These are phyloP conservation scores for Polylopha cassiicola DNA, from an alignment of 2,888 invertebrate species.

Conservation along the genomic window DNA sequence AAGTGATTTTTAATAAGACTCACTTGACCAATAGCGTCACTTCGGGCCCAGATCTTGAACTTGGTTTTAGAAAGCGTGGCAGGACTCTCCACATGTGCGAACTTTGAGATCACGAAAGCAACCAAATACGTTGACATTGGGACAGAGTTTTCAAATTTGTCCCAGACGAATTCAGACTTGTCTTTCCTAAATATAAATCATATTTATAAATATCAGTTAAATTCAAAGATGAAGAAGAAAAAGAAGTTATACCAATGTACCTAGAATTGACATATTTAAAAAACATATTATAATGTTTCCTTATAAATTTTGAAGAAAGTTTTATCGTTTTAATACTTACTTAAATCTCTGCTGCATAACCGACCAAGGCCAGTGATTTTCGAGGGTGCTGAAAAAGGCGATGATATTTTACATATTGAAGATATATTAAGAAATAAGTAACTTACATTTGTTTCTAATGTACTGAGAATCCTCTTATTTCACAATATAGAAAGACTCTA, in stretches of 20 bases:
- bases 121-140: constrained; percentile 96
- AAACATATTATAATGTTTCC: too few species aligned
- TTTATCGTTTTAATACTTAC: constrained; percentile 24
- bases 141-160: constrained; percentile 84
- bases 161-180: constrained; percentile 80
- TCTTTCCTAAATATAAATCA: constrained; percentile 58
- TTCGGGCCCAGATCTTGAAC: constrained; percentile 86
- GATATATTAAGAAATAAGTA: too few species aligned
- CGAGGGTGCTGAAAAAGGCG: constrained; percentile 50
- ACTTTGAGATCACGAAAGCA: constrained; percentile 88
- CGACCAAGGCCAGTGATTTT: constrained; percentile 49
- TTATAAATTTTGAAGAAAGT: too few species aligned
- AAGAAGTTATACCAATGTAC: too few species aligned
- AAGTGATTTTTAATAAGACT: constrained; percentile 22
- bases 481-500: too few species aligned
- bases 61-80: constrained; percentile 50
- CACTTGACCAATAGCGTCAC: constrained; percentile 85
- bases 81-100: constrained; percentile 76
- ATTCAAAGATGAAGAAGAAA: too few species aligned
- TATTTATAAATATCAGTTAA: not conserved
- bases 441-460: too few species aligned
- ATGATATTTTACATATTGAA: too few species aligned
- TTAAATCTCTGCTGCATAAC: constrained; percentile 31
- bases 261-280: too few species aligned
- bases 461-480: too few species aligned